Percentiles rank a stretch among this genome's conserved stretches.
These are phyloP conservation scores for Tillus elongatus DNA, from an alignment of 2,888 invertebrate genomes.

Conservation along the genomic window DNA sequence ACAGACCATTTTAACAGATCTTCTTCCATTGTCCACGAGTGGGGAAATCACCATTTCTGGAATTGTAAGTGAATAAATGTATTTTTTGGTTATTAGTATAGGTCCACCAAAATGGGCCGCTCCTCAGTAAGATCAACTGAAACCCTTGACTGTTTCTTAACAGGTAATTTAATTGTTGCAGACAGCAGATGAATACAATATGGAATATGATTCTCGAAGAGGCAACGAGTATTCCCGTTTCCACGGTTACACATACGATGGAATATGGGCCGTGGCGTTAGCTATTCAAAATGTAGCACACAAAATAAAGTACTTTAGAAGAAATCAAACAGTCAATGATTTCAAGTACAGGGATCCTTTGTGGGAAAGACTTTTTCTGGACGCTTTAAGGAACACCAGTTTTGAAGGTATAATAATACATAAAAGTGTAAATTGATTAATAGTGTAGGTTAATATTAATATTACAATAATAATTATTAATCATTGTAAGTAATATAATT, in stretches of 20 bases:
- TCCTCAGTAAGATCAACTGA: neutral
- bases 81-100: too few relatives aligned
- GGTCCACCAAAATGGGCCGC: too few relatives aligned
- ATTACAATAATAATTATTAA: too few relatives aligned
- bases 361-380: constrained; percentile 80
- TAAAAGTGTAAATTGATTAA: too few relatives aligned
- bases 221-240: constrained; percentile 83
- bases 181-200: constrained; percentile 83
- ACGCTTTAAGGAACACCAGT: constrained; percentile 82
- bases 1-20: constrained; percentile 80
- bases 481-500: too few relatives aligned
- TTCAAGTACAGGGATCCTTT: constrained; percentile 77
- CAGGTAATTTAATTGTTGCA: constrained; percentile 39
- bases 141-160: neutral
- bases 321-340: constrained; percentile 71
- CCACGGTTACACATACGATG: constrained; percentile 98
- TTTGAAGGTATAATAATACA: constrained; percentile 75
- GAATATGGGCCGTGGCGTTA: constrained; percentile 94
- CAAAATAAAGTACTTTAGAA: constrained; percentile 56
- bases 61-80: constrained; percentile 80
- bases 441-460: too few relatives aligned
- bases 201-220: constrained; percentile 73
- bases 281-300: constrained; percentile 87
- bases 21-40: constrained; percentile 77
- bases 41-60: constrained; percentile 82